A percentile compares a stretch with the other conserved stretches of the same genome.
Evolutionary conservation across 2,797 vertebrate species (phyloP).

Genomic region (Alectoris magna): DNA sequence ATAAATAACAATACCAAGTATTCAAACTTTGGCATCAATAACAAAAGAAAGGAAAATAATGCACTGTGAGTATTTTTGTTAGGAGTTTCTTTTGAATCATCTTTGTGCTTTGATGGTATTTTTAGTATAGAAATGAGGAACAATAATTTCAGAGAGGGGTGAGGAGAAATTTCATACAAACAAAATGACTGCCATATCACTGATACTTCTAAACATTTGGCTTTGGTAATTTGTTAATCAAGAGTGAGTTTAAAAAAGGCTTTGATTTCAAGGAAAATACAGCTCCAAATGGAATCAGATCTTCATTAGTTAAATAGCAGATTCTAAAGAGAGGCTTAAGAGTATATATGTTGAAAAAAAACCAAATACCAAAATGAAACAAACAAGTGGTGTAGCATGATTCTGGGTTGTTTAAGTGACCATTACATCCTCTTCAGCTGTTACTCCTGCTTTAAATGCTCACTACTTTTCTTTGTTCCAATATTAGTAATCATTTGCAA

Average conservation of each 20-base stretch:
- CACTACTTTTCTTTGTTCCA: background rate
- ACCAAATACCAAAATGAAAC: background rate
- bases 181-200: background rate
- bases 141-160: background rate
- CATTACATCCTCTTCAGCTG: background rate
- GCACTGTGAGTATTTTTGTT: background rate
- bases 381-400: background rate
- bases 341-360: background rate
- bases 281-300: background rate
- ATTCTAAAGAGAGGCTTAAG: background rate
- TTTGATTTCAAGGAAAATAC: background rate
- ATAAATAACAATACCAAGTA: background rate
- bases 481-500: slow-evolving; percentile 5
- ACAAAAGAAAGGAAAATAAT: background rate
- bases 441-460: background rate
- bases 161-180: background rate
- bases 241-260: background rate
- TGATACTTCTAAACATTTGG: background rate
- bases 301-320: background rate
- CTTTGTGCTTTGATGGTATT: background rate
- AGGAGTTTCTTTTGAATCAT: background rate
- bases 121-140: background rate
- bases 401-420: background rate
- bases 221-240: background rate
- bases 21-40: background rate